Evolutionary conservation across 2,888 invertebrate genomes (phyloP).

Genomic region (Heliothis peltigera): DNA sequence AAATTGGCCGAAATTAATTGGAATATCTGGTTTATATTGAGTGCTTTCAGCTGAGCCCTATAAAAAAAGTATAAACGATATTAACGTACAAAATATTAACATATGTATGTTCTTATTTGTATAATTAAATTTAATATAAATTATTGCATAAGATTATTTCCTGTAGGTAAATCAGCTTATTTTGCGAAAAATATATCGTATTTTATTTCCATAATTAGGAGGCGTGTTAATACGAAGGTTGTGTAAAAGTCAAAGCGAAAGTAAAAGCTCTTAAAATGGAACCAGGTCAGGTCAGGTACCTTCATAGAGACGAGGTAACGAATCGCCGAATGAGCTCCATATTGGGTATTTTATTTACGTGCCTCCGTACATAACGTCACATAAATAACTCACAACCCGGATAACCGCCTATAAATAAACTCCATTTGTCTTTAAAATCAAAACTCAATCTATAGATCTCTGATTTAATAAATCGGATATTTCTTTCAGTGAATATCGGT

Average conservation of each 20-base stretch:
- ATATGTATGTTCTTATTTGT: neutral
- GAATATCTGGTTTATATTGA: too few relatives aligned
- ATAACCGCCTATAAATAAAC: neutral
- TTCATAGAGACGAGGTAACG: slow-evolving; percentile 15
- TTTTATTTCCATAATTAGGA: slow-evolving; percentile 24
- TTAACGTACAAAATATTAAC: too few relatives aligned
- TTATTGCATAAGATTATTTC: neutral
- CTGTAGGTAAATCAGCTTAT: neutral
- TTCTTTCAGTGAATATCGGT: too few relatives aligned
- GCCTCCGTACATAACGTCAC: neutral
- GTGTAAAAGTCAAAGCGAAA: slow-evolving; percentile 26
- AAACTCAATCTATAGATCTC: too few relatives aligned
- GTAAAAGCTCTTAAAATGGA: slow-evolving; percentile 46
- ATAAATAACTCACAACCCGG: neutral
- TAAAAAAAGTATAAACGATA: too few relatives aligned
- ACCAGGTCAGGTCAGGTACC: slow-evolving; percentile 48
- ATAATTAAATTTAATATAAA: too few relatives aligned
- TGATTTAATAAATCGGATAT: too few relatives aligned
- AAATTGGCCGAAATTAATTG: neutral
- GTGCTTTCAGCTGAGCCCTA: neutral
- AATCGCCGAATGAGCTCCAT: slow-evolving; percentile 27
- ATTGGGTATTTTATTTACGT: neutral
- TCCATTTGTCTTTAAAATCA: neutral
- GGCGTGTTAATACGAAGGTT: slow-evolving; percentile 25
- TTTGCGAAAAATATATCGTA: slow-evolving; percentile 5